Conservation (phyloP, 2,888 invertebrate species). For the Chydorus sphaericus region DNA sequence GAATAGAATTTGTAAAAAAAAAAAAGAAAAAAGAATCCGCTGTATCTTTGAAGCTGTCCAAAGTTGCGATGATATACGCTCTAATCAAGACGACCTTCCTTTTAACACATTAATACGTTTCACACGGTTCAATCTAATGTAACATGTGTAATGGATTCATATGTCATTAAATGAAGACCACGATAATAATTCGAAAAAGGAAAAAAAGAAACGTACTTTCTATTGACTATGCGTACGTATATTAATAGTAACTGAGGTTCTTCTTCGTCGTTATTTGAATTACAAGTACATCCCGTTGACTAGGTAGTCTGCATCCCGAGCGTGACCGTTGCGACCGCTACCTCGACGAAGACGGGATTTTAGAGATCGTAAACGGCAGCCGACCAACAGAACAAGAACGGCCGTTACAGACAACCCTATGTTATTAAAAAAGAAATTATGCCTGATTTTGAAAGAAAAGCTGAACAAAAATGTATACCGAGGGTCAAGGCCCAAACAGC, state of each 20-base stretch:
- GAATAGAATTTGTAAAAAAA: no score
- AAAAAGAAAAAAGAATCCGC: no score
- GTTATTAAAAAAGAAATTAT: conserved; percentile 18
- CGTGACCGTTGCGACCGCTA: conserved; percentile 62
- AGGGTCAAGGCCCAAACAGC: conserved; percentile 64
- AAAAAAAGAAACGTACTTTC: not conserved
- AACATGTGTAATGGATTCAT: not conserved
- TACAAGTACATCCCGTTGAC: conserved; percentile 97
- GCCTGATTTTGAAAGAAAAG: not conserved
- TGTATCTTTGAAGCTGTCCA: no score
- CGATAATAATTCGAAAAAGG: not conserved
- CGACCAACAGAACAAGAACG: conserved; percentile 62
- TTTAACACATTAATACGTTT: no score
- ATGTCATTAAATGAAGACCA: not conserved
- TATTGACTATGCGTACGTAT: not conserved
- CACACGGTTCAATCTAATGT: no score
- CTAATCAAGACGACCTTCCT: no score
- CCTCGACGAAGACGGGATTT: conserved; percentile 49
- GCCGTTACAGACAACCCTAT: conserved; percentile 63
- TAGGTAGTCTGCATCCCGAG: conserved; percentile 89
- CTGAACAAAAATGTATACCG: conserved; percentile 33
- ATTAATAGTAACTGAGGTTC: no score
- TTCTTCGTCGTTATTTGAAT: conserved; percentile 21
- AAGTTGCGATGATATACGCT: no score
- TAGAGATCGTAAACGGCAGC: conserved; percentile 59